phyloP scores from a whole-genome alignment of 2,113 vertebrate species.

The Pardalotus punctatus region DNA sequence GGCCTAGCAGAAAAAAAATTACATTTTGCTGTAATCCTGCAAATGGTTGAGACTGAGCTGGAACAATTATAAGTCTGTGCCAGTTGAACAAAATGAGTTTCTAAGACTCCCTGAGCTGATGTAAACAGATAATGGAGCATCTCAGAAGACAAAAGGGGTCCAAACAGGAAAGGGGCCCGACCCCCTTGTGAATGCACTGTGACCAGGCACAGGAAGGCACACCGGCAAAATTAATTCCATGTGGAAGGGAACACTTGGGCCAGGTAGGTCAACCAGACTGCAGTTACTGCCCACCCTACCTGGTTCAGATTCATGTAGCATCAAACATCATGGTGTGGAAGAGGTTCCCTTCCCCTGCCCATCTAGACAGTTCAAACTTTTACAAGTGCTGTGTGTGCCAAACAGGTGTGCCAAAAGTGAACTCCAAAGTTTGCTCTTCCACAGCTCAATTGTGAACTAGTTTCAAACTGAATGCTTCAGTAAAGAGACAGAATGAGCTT shows the following conservation, averaged over 20 bases:
- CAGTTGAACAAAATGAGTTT: not conserved
- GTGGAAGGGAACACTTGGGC: not conserved
- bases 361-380: not conserved
- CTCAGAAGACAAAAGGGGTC: not conserved
- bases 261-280: not conserved
- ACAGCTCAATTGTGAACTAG: not conserved
- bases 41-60: not conserved
- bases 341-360: not conserved
- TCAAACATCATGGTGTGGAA: accelerated
- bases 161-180: not conserved
- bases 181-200: accelerated
- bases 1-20: not conserved
- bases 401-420: not conserved
- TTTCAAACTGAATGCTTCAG: not conserved
- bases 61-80: not conserved
- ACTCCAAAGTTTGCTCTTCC: not conserved
- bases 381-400: accelerated
- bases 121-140: accelerated
- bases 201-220: not conserved
- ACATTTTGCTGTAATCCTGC: not conserved
- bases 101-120: not conserved
- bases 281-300: not conserved
- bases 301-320: not conserved
- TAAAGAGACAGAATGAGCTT: not conserved
- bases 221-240: accelerated